Evolutionary conservation across 1,140 invertebrate species (phyloP).

Genomic region (Ceratosolen solmsi): DNA sequence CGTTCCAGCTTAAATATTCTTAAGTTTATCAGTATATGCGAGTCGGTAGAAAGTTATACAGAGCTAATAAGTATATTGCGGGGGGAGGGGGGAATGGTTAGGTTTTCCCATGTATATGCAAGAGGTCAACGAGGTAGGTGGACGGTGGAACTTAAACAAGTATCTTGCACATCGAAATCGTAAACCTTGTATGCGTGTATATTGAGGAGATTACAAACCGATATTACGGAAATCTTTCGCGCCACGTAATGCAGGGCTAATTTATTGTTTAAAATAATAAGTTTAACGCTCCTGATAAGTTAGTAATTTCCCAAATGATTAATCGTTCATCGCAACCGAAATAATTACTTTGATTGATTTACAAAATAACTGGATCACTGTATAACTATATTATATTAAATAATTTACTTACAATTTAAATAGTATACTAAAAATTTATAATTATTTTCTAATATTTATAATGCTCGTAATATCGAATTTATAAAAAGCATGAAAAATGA

Average conservation of each 20-base stretch:
- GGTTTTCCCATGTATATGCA: background rate
- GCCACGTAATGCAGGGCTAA: background rate
- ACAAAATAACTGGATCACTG: background rate
- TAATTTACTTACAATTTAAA: background rate
- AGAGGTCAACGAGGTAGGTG: background rate
- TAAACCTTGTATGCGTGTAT: background rate
- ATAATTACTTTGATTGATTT: constrained; percentile 30
- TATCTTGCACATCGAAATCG: constrained; percentile 16
- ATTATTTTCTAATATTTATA: too few species aligned
- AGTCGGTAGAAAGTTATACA: background rate
- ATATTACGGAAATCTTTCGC: background rate
- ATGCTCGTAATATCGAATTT: too few species aligned
- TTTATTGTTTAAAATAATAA: constrained; percentile 35
- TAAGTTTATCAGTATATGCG: background rate
- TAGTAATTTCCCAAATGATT: background rate
- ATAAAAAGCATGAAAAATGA: too few species aligned
- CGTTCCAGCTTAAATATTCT: too few species aligned
- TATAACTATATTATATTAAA: background rate
- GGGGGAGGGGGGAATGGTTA: constrained; percentile 26
- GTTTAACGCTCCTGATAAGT: constrained; percentile 5
- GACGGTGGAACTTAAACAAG: constrained; percentile 4
- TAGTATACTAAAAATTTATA: background rate
- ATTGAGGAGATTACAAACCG: background rate
- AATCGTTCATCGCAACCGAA: constrained; percentile 16
- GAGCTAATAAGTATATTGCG: constrained; percentile 27